Base-by-base conservation (phyloP, 2,888 invertebrate genomes). In the Troilus luridus region DNA sequence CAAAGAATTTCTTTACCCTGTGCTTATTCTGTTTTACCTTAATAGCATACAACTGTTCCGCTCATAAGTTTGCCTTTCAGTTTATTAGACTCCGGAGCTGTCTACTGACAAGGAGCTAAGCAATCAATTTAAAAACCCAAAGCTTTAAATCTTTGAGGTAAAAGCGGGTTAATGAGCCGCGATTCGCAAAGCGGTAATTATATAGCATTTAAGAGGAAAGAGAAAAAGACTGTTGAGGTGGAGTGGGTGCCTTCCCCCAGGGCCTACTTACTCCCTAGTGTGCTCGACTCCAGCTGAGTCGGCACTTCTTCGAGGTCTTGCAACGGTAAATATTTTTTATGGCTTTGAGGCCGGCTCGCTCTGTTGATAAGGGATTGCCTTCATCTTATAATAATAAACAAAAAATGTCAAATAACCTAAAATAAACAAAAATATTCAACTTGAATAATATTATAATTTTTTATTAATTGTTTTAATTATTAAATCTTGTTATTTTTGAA, bases 301-400 rank as follows among this genome's bases (percentile, higher is more conserved):
- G 17, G 72, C 72, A 77, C 27, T 27, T 77, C 41, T 6, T 41
- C 17, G 41, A 77, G 72, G 41, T 19, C 41, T 41, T 19, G 7
- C 72, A 17, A 19, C 72, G 72, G 27, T 77, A 77, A 77, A 77
- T 77, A 77, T 77, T 77, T 67, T 77, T 77, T 41, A 77, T 8
- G 17, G 27, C 72, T 41, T 19, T 17, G 8, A 77, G 72, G 72
- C 72, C 72, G 19, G 27, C 27, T 77, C 14, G 24, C 1, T 77
- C 72, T 41, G 1, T 27, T 41, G 17, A 77, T 41, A 41, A 77
- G 17, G 6, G 72, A 24, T 72, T 6, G 14, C 27, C 72, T 77
- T 41, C 27, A 41, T 17, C 27, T 17, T 6, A 6, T 27, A 0
- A 0, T 67, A 14, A 24, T 14, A 24, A 27, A 5, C 64, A n/a